Base-by-base conservation (phyloP, 2,888 invertebrate genomes). In the Rhingia rostrata region DNA sequence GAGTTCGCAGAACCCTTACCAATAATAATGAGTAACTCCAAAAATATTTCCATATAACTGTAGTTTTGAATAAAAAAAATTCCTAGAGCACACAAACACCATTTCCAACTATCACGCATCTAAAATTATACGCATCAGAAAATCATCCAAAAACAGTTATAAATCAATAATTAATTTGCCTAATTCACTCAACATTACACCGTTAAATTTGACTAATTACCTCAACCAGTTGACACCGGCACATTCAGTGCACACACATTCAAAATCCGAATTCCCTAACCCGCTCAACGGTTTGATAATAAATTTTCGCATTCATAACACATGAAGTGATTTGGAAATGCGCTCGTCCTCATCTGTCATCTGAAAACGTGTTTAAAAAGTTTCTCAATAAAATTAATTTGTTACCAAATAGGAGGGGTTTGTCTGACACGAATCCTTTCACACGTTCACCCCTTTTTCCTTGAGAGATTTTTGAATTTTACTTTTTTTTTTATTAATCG, bases 291-390 rank as follows among this genome's bases (percentile, higher is more conserved):
- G 2, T 22, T 45, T 56, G 63, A 49, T 74, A 77, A 74, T 86
- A 86, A 86, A 86, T 86, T 82, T 86, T 82, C 78, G 60, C 51
- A 86, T 86, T 86, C 82, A 86, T 86, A 70, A 82, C 86, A 86
- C 82, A 74, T 81, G 82, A 86, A 63, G 39, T 86, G 66, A 54
- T 74, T 81, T 69, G 10, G 69, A 86, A 66, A 63, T 72, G 6
- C 10, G 32, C 60, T 37, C 49, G 66, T 63, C 64, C 63, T 35
- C 30, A 30, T 32, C 22, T 33, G 12, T n/a, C 12, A n/a, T n/a
- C 51, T 51, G 49, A 47, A 51, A 74, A 73, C 73, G 30, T 79
- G 69, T 79, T 73, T 66, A 69, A 77, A 22, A 22, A 22, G 22
- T 22, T 22, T 22, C 22, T 22, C 1, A 82, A 77, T 77, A 67